phyloP scores from a whole-genome alignment of 2,113 vertebrate species.

The Dolichallabes microphthalmus region DNA sequence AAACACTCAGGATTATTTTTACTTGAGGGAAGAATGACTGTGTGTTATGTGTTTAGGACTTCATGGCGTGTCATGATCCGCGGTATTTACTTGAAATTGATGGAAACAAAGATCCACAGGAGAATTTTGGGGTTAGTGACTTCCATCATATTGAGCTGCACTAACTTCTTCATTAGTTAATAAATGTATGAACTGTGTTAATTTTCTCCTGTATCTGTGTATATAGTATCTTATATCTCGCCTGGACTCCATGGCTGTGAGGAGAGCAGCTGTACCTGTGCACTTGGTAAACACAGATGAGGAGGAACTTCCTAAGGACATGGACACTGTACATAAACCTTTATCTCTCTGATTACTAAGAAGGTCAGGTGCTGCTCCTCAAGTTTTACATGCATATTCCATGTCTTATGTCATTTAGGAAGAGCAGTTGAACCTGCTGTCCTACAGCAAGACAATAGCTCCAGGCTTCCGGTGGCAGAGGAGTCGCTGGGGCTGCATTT shows the following conservation, averaged over 20 bases:
- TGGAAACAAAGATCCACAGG: slow-evolving; percentile 78
- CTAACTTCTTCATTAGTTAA: too few relatives aligned
- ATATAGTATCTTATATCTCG: slow-evolving; percentile 76
- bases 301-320: slow-evolving; percentile 64
- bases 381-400: slow-evolving; percentile 1
- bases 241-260: slow-evolving; percentile 81
- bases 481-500: slow-evolving; percentile 83
- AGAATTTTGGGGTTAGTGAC: slow-evolving; percentile 75
- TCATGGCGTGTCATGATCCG: slow-evolving; percentile 79
- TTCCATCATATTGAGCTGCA: neutral
- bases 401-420: slow-evolving; percentile 68
- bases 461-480: slow-evolving; percentile 84
- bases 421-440: slow-evolving; percentile 75
- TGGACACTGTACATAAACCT: slow-evolving; percentile 66
- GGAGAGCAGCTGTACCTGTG: slow-evolving; percentile 72
- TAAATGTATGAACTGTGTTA: neutral
- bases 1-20: neutral
- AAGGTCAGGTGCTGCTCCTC: too few relatives aligned
- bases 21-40: neutral
- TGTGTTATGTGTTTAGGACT: slow-evolving; percentile 68
- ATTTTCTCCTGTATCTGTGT: slow-evolving; percentile 11
- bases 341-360: neutral
- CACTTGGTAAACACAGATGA: slow-evolving; percentile 75
- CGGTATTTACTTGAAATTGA: slow-evolving; percentile 83
- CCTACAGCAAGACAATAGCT: slow-evolving; percentile 68